These are phyloP conservation scores for Rhinolophus ferrumequinum DNA, from an alignment of 2,113 vertebrate genomes.

Conservation along the genomic window DNA sequence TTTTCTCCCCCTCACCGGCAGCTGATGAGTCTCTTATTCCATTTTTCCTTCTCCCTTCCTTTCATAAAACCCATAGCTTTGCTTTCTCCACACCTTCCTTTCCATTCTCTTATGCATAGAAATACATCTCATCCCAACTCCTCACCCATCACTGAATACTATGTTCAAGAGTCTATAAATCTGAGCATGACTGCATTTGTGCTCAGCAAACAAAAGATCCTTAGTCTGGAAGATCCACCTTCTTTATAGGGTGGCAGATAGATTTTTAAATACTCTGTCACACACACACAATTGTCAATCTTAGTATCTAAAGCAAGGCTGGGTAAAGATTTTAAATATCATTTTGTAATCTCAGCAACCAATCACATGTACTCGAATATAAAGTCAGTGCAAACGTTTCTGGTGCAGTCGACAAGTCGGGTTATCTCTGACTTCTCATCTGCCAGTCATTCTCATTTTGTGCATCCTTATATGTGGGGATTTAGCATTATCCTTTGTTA, in stretches of 20 bases:
- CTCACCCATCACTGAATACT: neutral
- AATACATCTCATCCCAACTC: neutral
- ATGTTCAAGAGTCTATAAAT: neutral
- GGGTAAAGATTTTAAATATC: neutral
- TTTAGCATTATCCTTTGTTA: neutral
- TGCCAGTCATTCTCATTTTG: neutral
- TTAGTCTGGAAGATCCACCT: neutral
- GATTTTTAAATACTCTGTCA: constrained; percentile 10
- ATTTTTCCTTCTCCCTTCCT: neutral
- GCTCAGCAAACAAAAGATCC: constrained; percentile 46
- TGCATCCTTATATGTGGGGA: neutral
- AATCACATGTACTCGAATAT: neutral
- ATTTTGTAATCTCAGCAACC: constrained; percentile 20
- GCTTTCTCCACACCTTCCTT: neutral
- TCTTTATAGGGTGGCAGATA: neutral
- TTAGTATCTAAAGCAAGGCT: neutral
- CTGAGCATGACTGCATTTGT: neutral
- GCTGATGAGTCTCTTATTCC: neutral
- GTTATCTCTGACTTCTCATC: neutral
- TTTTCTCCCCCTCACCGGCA: fast-evolving
- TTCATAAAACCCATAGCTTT: neutral
- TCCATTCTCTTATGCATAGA: neutral
- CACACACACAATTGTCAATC: constrained; percentile 12
- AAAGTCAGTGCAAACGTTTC: neutral
- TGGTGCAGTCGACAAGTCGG: neutral